A percentile compares a stretch with the other conserved stretches of the same genome.
phyloP scores from a whole-genome alignment of 2,797 vertebrate species.

The Rousettus madagascariensis region DNA sequence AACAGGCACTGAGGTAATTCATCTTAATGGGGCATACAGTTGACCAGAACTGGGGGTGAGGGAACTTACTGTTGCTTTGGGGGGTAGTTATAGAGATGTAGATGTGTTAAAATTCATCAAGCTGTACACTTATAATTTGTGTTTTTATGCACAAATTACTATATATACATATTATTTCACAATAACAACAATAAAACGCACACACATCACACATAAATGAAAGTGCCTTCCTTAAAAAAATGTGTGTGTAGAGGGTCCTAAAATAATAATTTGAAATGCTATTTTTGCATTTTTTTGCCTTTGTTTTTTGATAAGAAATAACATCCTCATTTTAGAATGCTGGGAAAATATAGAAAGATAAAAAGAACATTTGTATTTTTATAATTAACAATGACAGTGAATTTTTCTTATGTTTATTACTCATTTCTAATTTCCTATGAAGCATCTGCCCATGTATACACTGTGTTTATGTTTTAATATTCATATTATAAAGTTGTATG shows the following conservation, averaged over 20 bases:
- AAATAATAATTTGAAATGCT: background rate
- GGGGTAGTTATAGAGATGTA: background rate
- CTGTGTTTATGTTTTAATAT: background rate
- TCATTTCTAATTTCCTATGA: background rate
- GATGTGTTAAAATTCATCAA: background rate
- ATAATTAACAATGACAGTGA: background rate
- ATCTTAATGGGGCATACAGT: background rate
- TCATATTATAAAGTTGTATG: background rate
- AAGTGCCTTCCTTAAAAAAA: background rate
- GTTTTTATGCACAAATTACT: background rate
- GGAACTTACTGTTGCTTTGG: too few species aligned
- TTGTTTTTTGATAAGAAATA: background rate
- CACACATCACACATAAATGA: background rate
- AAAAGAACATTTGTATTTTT: background rate
- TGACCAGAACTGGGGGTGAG: background rate
- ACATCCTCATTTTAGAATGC: background rate
- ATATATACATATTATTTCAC: background rate
- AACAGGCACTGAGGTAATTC: background rate
- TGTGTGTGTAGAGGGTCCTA: background rate
- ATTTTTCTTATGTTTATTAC: background rate
- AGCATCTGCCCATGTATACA: background rate
- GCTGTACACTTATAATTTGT: background rate
- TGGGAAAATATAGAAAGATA: background rate
- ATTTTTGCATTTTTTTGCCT: background rate
- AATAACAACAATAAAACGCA: background rate